Conservation (phyloP, 2,888 invertebrate species). For the Spilosoma lubricipeda region DNA sequence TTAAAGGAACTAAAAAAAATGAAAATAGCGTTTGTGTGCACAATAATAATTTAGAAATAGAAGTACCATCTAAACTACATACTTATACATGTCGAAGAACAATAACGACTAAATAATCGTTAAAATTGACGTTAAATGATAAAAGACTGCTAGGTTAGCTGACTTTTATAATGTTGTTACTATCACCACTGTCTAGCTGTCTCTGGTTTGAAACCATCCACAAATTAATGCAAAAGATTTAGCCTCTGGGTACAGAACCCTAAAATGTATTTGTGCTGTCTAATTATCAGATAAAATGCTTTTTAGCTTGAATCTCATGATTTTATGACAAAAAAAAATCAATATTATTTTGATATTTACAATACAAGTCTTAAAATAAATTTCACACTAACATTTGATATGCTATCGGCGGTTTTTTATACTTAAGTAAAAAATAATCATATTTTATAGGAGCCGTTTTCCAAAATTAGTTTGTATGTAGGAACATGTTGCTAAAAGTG, state of each 20-base stretch:
- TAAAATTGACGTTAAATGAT: background rate
- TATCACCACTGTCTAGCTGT: background rate
- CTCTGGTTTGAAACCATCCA: background rate
- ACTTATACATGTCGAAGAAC: background rate
- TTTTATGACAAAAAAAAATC: background rate
- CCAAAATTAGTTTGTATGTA: background rate
- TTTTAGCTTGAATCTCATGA: conserved; percentile 13
- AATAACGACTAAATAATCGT: background rate
- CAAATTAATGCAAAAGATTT: background rate
- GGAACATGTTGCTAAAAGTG: background rate
- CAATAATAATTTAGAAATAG: background rate
- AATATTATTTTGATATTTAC: background rate
- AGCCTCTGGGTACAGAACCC: background rate
- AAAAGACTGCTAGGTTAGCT: background rate
- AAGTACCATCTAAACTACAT: background rate
- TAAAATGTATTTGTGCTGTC: too few relatives aligned
- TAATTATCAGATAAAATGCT: background rate
- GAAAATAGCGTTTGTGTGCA: background rate
- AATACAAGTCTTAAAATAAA: background rate
- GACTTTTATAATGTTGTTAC: background rate
- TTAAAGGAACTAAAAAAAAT: background rate
- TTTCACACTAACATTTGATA: background rate
- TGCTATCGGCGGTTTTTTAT: background rate
- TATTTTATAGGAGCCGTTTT: background rate
- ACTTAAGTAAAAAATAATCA: background rate